Conservation (phyloP, 35 echinoderm and acorn worm species). For the Stichopus chloronotus region DNA sequence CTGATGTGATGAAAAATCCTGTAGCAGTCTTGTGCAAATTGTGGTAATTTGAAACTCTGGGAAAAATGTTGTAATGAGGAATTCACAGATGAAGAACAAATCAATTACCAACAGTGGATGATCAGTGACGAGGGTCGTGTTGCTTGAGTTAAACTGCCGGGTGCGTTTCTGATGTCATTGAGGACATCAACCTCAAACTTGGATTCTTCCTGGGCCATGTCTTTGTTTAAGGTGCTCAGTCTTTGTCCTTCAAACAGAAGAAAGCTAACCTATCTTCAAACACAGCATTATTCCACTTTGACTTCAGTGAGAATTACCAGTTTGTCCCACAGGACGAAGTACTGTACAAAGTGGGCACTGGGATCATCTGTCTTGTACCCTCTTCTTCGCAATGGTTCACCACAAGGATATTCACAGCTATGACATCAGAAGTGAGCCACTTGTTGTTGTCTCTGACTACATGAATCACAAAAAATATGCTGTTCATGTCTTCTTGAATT, state of each 20-base stretch:
- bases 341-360: slow-evolving; percentile 50
- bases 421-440: slow-evolving; percentile 53
- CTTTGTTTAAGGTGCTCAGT: neutral
- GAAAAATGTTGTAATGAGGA: slow-evolving; percentile 52
- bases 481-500: slow-evolving; percentile 54
- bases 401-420: slow-evolving; percentile 52
- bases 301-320: slow-evolving; percentile 59
- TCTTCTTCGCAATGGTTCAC: slow-evolving; percentile 46
- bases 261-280: slow-evolving; percentile 17
- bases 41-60: slow-evolving; percentile 48
- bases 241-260: slow-evolving; percentile 9
- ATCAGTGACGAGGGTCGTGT: slow-evolving; percentile 50
- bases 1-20: slow-evolving; percentile 44
- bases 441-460: slow-evolving; percentile 62
- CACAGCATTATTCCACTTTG: slow-evolving; percentile 4
- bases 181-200: slow-evolving; percentile 52
- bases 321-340: slow-evolving; percentile 60
- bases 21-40: slow-evolving; percentile 50
- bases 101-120: slow-evolving; percentile 60
- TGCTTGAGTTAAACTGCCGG: slow-evolving; percentile 52
- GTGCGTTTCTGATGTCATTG: slow-evolving; percentile 19
- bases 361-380: slow-evolving; percentile 59
- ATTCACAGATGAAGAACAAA: slow-evolving; percentile 57
- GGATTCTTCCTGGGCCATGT: slow-evolving; percentile 39
- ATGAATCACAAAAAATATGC: slow-evolving; percentile 64